phyloP scores from a whole-genome alignment of 2,113 vertebrate species.

The Triplophysa siluroides region DNA sequence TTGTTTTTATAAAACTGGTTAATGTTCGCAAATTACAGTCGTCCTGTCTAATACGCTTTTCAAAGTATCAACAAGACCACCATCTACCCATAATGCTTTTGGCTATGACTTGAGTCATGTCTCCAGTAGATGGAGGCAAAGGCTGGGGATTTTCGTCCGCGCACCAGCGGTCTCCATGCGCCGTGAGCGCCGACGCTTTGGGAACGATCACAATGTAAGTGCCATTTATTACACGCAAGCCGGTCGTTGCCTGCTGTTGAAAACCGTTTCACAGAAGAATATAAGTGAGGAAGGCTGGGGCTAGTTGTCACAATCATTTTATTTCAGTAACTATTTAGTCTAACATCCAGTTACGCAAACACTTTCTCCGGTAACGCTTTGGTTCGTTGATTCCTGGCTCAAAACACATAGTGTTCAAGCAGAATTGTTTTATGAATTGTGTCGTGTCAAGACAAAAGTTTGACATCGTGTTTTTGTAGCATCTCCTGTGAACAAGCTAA shows the following conservation, averaged over 20 bases:
- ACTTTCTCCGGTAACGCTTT: no score
- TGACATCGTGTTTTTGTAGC: no score
- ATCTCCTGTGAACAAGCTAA: no score
- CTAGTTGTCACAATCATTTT: not conserved
- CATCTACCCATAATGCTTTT: conserved; percentile 68
- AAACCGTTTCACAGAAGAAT: not conserved
- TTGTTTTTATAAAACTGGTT: not conserved
- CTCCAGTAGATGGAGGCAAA: conserved; percentile 70
- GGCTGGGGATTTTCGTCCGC: conserved; percentile 47
- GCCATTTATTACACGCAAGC: not conserved
- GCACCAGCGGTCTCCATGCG: not conserved
- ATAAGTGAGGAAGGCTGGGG: not conserved
- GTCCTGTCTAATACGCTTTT: not conserved
- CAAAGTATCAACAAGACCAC: conserved; percentile 14
- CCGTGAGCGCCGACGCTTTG: not conserved
- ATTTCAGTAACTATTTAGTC: not conserved
- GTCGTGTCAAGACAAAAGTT: no score
- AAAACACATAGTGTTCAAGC: no score
- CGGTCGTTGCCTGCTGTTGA: not conserved
- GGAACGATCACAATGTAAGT: not conserved
- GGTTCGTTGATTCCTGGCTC: no score
- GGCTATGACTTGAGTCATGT: not conserved
- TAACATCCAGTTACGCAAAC: not conserved
- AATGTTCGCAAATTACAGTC: not conserved
- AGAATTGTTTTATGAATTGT: no score